These are phyloP conservation scores for Ischnura elegans DNA, from an alignment of 2,888 invertebrate species.

Conservation along the genomic window DNA sequence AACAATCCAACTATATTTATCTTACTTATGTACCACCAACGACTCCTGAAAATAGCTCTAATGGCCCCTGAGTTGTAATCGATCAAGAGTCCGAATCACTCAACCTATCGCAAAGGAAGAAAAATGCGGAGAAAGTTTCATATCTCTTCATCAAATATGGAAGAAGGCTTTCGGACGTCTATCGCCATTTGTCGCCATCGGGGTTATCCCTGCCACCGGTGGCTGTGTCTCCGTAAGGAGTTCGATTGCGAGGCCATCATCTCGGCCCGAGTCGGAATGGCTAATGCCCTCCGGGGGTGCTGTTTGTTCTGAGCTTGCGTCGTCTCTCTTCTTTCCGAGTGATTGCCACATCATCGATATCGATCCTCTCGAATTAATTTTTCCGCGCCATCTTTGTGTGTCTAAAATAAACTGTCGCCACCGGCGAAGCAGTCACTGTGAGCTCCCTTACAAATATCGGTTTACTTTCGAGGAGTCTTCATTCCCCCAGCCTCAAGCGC, in stretches of 20 bases:
- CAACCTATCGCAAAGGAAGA: neutral
- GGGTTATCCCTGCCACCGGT: neutral
- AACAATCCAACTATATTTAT: no score
- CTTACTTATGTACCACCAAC: no score
- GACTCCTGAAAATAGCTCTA: neutral
- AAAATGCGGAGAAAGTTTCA: neutral
- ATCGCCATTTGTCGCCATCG: neutral
- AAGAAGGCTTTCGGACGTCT: neutral
- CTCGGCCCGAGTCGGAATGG: neutral
- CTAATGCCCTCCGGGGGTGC: neutral
- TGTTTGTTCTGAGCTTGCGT: neutral
- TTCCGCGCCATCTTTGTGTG: neutral
- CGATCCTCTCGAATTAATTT: neutral
- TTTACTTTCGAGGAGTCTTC: no score
- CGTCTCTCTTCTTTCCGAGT: neutral
- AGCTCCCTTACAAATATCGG: neutral
- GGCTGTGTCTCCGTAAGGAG: neutral
- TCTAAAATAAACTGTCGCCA: neutral
- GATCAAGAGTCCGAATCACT: neutral
- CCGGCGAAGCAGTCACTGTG: neutral
- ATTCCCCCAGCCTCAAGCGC: no score
- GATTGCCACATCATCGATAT: constrained; percentile 23
- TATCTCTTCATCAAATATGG: no score
- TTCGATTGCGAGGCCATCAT: neutral
- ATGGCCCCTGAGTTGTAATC: neutral